phyloP scores from a whole-genome alignment of 2,888 invertebrate species.

The Hylaea fasciaria region DNA sequence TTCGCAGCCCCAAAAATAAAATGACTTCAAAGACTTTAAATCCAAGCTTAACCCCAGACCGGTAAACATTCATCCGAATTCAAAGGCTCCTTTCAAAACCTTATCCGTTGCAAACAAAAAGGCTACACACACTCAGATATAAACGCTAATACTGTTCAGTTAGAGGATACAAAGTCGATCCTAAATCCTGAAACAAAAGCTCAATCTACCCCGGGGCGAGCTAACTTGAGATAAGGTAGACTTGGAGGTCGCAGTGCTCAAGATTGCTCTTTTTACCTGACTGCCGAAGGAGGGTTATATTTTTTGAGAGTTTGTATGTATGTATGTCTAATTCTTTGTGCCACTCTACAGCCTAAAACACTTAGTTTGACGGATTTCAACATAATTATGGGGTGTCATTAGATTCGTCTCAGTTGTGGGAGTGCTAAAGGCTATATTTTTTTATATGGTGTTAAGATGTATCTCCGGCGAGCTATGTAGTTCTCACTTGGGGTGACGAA shows the following conservation, averaged over 20 bases:
- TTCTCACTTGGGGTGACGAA: too few species aligned
- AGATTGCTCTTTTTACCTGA: not conserved
- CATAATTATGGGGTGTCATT: too few species aligned
- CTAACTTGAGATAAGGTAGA: constrained; percentile 57
- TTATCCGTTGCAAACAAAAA: constrained; percentile 34
- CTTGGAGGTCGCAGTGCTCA: constrained; percentile 2
- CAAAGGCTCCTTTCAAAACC: constrained; percentile 21
- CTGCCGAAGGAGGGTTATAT: too few species aligned
- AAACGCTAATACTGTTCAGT: constrained; percentile 56
- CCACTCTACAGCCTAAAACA: too few species aligned
- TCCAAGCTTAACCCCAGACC: constrained; percentile 4
- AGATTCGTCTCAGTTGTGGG: too few species aligned
- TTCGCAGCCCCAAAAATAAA: not conserved
- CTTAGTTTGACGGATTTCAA: too few species aligned
- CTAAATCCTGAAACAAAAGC: constrained; percentile 67
- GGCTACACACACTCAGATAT: constrained; percentile 37
- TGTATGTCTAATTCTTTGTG: too few species aligned
- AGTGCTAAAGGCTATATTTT: too few species aligned
- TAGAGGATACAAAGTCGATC: constrained; percentile 54
- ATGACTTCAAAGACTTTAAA: constrained; percentile 18
- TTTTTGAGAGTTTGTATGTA: too few species aligned
- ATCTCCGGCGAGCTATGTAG: too few species aligned
- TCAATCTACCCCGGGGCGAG: constrained; percentile 52
- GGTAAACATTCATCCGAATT: constrained; percentile 16
- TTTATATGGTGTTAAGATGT: too few species aligned